Evolutionary conservation across 2,797 vertebrate species (phyloP), one percentile per base, ranked within the genome.

Genomic region (Muscicapa striata): DNA sequence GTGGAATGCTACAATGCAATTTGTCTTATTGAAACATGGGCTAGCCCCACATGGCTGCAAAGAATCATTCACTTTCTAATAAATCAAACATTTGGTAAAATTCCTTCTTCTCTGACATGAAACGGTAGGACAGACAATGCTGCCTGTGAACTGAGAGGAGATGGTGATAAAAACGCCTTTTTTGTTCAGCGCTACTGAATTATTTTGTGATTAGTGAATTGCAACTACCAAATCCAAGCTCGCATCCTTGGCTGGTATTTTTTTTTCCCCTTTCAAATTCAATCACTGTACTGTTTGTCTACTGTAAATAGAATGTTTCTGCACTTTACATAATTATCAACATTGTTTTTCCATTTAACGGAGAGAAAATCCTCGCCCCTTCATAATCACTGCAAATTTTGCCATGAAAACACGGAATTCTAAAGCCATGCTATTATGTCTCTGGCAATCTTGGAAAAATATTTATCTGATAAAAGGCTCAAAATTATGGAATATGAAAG

Each of bases 11-110:
- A 98, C 98, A 98, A 98, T 98, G 98, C 98, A 98, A 99, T 99
- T 99, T 98, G 98, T 99, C 99, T 99, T 99, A 98, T 98, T 99
- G 98, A 98, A 98, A 98, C 98, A 98, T 97, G 98, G 97, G 97
- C 98, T 98, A 98, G 98, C 98, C 98, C 98, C 98, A 96, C 95
- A 98, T 97, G 98, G 98, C 98, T 98, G 98, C 98, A 98, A 99
- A 98, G 98, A 98, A 99, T 98, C 98, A 98, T 98, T 99, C 98
- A 98, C 97, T 98, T 98, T 98, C 98, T 98, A 98, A 99, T 99
- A 98, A 98, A 99, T 99, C 98, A 99, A 98, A 98, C 98, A 98
- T 99, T 98, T 98, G 98, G 98, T 98, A 96, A 98, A 98, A 98
- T 96, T 96, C 92, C 94, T 90, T 81, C 93, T 92, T 97, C 96